Conservation (phyloP, 2,113 vertebrate genomes). For the Hepsetus odoe region DNA sequence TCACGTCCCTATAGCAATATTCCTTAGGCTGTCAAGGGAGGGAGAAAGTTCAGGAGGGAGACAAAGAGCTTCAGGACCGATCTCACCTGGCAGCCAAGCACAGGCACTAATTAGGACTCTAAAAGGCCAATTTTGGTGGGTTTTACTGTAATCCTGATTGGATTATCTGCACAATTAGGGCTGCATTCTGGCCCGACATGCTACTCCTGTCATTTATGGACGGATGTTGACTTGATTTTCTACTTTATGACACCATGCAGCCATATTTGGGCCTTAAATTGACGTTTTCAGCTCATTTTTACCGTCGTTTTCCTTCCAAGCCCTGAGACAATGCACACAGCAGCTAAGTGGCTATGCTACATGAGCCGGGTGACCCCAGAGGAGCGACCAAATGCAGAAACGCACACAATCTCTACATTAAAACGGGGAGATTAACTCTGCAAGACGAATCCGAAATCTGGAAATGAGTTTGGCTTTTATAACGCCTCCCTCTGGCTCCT, state of each 20-base stretch:
- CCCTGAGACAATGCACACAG: slow-evolving; percentile 39
- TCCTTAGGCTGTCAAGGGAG: not conserved
- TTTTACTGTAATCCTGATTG: not conserved
- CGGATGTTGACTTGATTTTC: not conserved
- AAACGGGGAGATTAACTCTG: too few species aligned
- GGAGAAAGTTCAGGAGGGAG: not conserved
- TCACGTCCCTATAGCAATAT: not conserved
- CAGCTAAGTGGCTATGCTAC: slow-evolving; percentile 23
- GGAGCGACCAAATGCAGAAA: too few species aligned
- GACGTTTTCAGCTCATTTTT: not conserved
- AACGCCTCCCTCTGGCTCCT: too few species aligned
- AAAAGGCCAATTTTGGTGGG: not conserved
- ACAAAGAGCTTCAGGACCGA: not conserved
- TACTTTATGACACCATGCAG: not conserved
- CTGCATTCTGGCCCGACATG: slow-evolving; percentile 17
- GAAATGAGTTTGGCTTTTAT: too few species aligned
- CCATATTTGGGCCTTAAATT: not conserved
- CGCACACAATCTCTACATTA: too few species aligned
- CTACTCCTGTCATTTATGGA: not conserved
- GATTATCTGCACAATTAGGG: slow-evolving; percentile 21
- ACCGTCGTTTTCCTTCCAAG: not conserved
- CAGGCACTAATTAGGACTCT: too few species aligned
- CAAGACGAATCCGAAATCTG: too few species aligned
- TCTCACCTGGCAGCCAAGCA: not conserved
- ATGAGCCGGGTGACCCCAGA: too few species aligned